phyloP scores from a whole-genome alignment of 2,888 invertebrate species.

The Caenorhabditis zanzibari region DNA sequence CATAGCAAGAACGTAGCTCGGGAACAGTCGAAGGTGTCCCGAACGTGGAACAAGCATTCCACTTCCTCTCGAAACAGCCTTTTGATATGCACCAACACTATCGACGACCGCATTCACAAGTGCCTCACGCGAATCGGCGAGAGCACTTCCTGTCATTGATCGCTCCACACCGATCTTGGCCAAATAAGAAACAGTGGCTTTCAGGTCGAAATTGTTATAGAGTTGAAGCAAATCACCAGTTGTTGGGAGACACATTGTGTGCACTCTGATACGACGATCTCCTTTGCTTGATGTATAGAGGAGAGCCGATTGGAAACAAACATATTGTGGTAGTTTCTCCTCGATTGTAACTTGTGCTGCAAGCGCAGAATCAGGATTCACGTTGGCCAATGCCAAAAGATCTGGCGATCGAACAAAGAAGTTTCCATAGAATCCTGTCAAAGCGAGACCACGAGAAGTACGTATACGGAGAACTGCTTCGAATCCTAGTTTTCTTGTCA shows the following conservation, averaged over 20 bases:
- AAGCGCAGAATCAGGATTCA: slow-evolving; percentile 97
- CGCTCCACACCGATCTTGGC: slow-evolving; percentile 99
- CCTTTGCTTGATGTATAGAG: slow-evolving; percentile 96
- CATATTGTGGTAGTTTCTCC: slow-evolving; percentile 91
- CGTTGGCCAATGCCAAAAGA: slow-evolving; percentile 94
- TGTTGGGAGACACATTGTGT: slow-evolving; percentile 95
- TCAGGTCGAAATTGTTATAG: slow-evolving; percentile 92
- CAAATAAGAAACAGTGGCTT: slow-evolving; percentile 90
- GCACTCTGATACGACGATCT: slow-evolving; percentile 96
- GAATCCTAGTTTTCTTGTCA: slow-evolving; percentile 97
- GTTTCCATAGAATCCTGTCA: slow-evolving; percentile 99
- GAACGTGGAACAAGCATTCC: slow-evolving; percentile 89
- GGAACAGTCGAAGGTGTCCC: slow-evolving; percentile 90
- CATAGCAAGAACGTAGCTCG: slow-evolving; percentile 92
- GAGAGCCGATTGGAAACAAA: slow-evolving; percentile 97
- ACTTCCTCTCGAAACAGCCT: slow-evolving; percentile 83
- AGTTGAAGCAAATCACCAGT: slow-evolving; percentile 91
- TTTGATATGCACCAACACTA: slow-evolving; percentile 87
- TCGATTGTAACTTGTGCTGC: slow-evolving; percentile 97
- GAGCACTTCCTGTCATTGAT: slow-evolving; percentile 88
- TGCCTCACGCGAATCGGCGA: slow-evolving; percentile 96
- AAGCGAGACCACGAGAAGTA: slow-evolving; percentile 87
- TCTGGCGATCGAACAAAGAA: slow-evolving; percentile 99
- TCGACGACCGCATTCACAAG: slow-evolving; percentile 96
- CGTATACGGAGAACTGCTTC: slow-evolving; percentile 90